These are phyloP conservation scores for Sebastes umbrosus DNA, from an alignment of 2,797 vertebrate species.

Conservation along the genomic window DNA sequence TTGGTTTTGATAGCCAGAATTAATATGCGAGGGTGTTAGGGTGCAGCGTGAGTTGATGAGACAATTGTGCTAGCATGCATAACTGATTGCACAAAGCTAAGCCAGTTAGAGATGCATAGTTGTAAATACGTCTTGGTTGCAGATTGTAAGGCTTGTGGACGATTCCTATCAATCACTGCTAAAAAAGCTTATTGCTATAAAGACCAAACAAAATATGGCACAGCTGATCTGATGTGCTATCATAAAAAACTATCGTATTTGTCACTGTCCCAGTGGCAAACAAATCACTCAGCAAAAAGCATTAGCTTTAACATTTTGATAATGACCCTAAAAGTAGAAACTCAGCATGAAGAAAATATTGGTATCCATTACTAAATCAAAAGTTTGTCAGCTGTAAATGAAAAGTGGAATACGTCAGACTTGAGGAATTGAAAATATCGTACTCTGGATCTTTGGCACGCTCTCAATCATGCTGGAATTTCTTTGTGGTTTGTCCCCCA, in stretches of 20 bases:
- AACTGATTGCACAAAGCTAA: constrained; percentile 24
- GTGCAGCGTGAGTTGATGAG: constrained; percentile 26
- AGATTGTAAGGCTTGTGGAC: background rate
- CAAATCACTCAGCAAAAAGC: background rate
- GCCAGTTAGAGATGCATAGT: background rate
- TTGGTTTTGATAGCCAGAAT: constrained; percentile 16
- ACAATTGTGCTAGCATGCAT: constrained; percentile 4
- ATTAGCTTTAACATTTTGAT: background rate
- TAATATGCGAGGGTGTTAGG: background rate
- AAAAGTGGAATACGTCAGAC: background rate
- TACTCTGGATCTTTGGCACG: background rate
- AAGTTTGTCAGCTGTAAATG: background rate
- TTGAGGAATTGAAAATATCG: background rate
- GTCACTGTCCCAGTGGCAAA: background rate
- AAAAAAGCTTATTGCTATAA: background rate
- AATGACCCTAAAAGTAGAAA: background rate
- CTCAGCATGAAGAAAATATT: background rate
- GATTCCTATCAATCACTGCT: constrained; percentile 14
- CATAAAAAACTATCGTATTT: background rate
- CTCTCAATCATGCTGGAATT: background rate
- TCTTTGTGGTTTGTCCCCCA: background rate
- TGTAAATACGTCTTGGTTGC: background rate
- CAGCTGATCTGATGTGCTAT: background rate
- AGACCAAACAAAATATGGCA: background rate
- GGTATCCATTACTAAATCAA: background rate